Base-by-base conservation (phyloP, 2,888 invertebrate genomes). In the Eupsilia transversa region DNA sequence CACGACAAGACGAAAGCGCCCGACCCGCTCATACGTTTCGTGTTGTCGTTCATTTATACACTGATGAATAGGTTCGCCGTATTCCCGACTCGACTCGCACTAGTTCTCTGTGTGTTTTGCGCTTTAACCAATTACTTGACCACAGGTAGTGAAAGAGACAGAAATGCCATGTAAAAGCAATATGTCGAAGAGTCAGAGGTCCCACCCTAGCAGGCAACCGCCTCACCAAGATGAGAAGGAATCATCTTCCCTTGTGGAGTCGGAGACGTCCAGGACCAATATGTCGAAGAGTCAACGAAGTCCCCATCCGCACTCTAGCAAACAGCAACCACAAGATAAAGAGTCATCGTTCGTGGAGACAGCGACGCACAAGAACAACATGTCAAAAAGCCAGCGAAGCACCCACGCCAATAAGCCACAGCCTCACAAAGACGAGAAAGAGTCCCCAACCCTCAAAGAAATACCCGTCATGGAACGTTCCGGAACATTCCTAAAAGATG, bases 401-500 rank as follows among this genome's bases (percentile, higher is more conserved):
- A n/a, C 64, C 6, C 67, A 85, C 6, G 54, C 78, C 12, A 86
- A 84, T 69, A 86, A 84, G 81, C 46, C 76, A 43, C 72, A 72
- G 69, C 63, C 59, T 59, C 54, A 72, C 12, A 76, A 79, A 14
- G 78, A 79, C 4, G 83, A 80, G 17, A 82, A 77, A 59, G 80
- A 82, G 56, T 6, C 67, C 35, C 49, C 87, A n/a, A 72, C 82
- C 7, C 43, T 85, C 14, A 77, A 73, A 17, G 84, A 90, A 4
- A 91, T 93, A 43, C 94, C 94, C 0, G 83, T 88, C 2, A 96
- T 97, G 95, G 96, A 96, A 80, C 96, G 98, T 61, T 98, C 98
- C 0, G 97, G 97, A 30, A 98, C 98, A 0, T 98, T 98, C 89
- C 93, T 98, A 30, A 98, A 98, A 91, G 98, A 98, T 84, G 98